These are phyloP conservation scores for Molanna angustata DNA, from an alignment of 2,888 invertebrate species.

Conservation along the genomic window DNA sequence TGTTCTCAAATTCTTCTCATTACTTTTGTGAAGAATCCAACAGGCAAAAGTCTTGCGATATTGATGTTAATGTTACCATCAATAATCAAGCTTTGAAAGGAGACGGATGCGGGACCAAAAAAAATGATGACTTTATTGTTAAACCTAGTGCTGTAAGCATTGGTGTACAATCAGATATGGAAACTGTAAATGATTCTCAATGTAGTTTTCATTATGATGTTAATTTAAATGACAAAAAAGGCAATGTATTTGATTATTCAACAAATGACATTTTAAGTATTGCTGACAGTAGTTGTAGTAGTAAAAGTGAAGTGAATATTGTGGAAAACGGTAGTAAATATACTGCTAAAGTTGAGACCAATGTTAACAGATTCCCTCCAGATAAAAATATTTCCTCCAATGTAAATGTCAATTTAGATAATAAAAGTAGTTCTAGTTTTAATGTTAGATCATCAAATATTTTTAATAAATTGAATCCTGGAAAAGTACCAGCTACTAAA, in stretches of 20 bases:
- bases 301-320: not conserved
- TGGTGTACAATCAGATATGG: not conserved
- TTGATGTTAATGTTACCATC: slow-evolving; percentile 19
- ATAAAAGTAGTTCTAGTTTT: not conserved
- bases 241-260: too few species aligned
- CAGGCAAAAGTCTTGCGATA: slow-evolving; percentile 19
- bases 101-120: not conserved
- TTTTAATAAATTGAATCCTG: not conserved
- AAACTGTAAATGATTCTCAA: not conserved
- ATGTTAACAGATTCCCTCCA: not conserved
- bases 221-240: not conserved
- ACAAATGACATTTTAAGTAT: not conserved
- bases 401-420: not conserved
- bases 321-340: not conserved
- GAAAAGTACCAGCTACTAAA: not conserved
- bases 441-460: too few species aligned
- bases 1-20: slow-evolving; percentile 40
- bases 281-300: not conserved
- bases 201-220: not conserved
- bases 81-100: slow-evolving; percentile 9
- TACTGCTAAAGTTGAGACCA: not conserved
- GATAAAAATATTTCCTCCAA: not conserved
- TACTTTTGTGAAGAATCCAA: not conserved
- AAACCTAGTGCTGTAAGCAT: not conserved
- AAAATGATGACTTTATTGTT: not conserved